Evolutionary conservation across 2,113 vertebrate genomes (phyloP).

Genomic region (Hemichromis elongatus): DNA sequence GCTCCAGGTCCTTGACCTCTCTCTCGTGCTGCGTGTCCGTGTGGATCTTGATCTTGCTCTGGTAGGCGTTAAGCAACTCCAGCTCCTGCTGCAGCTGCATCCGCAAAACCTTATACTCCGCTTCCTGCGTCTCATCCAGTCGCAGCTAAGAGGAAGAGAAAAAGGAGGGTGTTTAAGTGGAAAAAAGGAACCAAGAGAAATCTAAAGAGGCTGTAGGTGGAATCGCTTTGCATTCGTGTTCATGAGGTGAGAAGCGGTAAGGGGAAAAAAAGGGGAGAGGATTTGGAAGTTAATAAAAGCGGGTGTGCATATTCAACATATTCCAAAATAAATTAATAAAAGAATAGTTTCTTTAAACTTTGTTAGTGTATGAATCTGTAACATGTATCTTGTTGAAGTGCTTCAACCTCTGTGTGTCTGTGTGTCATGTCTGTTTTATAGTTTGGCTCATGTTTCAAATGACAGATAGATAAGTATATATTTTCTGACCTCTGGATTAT

Average conservation of each 20-base stretch:
- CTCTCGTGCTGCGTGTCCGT: constrained; percentile 86
- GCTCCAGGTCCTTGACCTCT: constrained; percentile 87
- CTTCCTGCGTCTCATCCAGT: constrained; percentile 88
- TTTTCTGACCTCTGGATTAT: neutral
- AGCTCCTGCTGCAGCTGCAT: constrained; percentile 92
- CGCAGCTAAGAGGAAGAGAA: constrained; percentile 71
- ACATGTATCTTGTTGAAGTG: neutral
- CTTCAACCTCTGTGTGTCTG: neutral
- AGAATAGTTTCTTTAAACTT: neutral
- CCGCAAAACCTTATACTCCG: constrained; percentile 85
- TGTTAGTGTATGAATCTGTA: too few species aligned
- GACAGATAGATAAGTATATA: neutral
- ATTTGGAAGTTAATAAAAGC: neutral
- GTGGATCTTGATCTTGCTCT: constrained; percentile 95
- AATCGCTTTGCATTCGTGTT: neutral
- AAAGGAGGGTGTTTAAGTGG: neutral
- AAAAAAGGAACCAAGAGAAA: neutral
- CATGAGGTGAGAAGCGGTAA: neutral
- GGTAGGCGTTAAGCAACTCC: constrained; percentile 89
- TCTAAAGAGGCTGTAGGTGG: neutral
- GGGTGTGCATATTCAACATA: neutral
- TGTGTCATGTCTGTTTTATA: neutral
- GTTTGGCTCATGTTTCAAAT: neutral
- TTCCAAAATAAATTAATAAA: neutral
- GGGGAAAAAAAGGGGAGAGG: neutral